Percentiles rank a stretch among this genome's conserved stretches.
phyloP scores from a whole-genome alignment of 2,113 vertebrate species.

The Prionailurus viverrinus region DNA sequence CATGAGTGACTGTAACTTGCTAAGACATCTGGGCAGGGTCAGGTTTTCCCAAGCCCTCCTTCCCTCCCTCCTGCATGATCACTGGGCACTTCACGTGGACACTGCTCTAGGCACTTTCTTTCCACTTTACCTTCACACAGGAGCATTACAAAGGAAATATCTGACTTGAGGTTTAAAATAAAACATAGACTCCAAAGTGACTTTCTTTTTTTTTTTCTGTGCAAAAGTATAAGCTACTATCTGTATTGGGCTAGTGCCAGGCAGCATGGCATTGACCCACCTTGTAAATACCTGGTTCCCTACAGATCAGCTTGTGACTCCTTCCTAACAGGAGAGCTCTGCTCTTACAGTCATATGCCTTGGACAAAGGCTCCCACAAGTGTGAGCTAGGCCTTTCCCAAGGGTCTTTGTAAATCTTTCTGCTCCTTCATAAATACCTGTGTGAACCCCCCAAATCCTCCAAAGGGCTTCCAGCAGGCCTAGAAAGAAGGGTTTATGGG shows the following conservation, averaged over 20 bases:
- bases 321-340: neutral
- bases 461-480: neutral
- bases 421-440: neutral
- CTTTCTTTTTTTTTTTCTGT: neutral
- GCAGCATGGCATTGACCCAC: neutral
- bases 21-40: neutral
- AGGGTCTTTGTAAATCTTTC: neutral
- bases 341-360: neutral
- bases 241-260: neutral
- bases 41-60: neutral
- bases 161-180: neutral
- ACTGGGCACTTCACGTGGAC: rapidly evolving
- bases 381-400: neutral
- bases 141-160: neutral
- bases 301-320: neutral
- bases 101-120: neutral
- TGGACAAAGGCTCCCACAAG: neutral
- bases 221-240: neutral
- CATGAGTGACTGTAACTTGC: neutral
- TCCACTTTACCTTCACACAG: neutral
- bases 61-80: too few relatives aligned
- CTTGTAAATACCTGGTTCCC: neutral
- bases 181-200: neutral
- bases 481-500: neutral
- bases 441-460: neutral